phyloP scores from a whole-genome alignment of 2,797 vertebrate species.

The Orientallactaga sibirica region DNA sequence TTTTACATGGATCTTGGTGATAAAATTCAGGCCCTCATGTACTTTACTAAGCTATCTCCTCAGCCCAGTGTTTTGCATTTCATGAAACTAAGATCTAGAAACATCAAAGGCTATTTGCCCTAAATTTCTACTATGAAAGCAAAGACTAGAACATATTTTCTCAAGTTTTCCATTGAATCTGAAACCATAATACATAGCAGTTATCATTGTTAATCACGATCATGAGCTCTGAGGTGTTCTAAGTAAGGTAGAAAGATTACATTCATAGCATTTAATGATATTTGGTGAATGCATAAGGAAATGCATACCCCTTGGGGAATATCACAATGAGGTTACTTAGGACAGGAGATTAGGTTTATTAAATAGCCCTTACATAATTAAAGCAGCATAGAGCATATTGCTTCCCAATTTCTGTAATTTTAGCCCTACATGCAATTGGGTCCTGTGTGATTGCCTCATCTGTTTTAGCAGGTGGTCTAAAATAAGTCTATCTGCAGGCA shows the following conservation, averaged over 20 bases:
- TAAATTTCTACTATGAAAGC: background rate
- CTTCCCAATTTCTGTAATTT: constrained; percentile 10
- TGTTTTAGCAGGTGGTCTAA: background rate
- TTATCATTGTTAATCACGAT: background rate
- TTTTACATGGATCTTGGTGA: no score
- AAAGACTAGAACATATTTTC: background rate
- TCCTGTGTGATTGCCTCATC: background rate
- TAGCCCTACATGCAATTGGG: background rate
- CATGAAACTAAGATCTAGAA: background rate
- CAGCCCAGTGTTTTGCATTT: background rate
- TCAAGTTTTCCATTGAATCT: background rate
- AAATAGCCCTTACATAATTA: background rate
- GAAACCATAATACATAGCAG: background rate
- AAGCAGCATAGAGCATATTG: background rate
- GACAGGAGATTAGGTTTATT: background rate
- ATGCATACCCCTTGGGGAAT: background rate
- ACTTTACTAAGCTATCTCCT: no score
- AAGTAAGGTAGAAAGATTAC: background rate
- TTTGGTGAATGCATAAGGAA: background rate
- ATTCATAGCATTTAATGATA: background rate
- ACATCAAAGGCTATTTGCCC: background rate
- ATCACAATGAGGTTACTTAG: background rate
- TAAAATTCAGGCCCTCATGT: no score
- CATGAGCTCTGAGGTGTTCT: background rate
- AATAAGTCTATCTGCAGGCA: background rate